Base-by-base conservation (phyloP, 2,888 invertebrate species). In the Osmoderma eremita region DNA sequence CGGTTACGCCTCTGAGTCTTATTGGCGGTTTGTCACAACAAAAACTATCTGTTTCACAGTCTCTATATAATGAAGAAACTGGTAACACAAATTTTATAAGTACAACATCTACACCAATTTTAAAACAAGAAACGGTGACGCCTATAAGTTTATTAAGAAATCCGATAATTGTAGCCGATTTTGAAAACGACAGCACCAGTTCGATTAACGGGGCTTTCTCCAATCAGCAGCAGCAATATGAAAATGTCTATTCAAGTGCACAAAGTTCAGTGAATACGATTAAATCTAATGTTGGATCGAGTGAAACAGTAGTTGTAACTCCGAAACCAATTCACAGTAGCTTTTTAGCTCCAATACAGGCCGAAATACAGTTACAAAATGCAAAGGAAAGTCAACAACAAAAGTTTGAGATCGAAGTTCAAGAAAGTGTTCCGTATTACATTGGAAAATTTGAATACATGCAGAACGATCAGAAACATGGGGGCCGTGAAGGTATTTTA, bases 401-500 rank as follows among this genome's bases (percentile, higher is more conserved):
- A 8, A 82, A 79, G 67, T 83, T 83, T 0, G 79, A 84, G 38
- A 88, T 90, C 0, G 89, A 90, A 81, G 80, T 91, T 2, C 89
- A 90, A 74, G 84, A 89, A 78, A 90, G 90, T 0, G 81, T 90
- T 15, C 88, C 88, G 0, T 79, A 85, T 66, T 86, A 86, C 72
- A 74, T 81, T 36, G 82, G 81, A 1, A 81, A 81, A 74, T 79
- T 85, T 13, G 83, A 83, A 72, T 83, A 83, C 36, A 78, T 82
- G 0, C 82, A 82, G 63, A 81, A 79, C 67, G 80, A 82, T 3
- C 80, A 38, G 82, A 70, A 36, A 15, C 56, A 63, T 50, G 53
- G 64, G 49, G 24, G 10, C 6, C 50, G 65, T 17, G 58, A 58
- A 20, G 63, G 38, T 15, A 49, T 39, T 56, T 63, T 63, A 22